Percentiles rank a stretch among this genome's conserved stretches.
Evolutionary conservation across 2,888 invertebrate genomes (phyloP).

Genomic region (Standfussiana lucernea): DNA sequence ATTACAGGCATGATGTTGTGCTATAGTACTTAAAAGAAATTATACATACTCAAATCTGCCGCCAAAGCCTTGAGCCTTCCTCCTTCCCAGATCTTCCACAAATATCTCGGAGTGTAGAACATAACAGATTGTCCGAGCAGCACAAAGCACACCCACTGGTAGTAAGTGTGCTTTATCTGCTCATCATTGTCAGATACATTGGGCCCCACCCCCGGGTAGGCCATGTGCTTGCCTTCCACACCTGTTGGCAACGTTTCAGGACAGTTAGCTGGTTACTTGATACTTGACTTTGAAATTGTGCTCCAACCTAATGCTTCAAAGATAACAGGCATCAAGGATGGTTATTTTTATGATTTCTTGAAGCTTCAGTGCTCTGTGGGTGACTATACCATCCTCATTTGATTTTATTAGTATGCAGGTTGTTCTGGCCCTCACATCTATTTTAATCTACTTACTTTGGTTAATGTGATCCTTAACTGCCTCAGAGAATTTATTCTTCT

Average conservation of each 20-base stretch:
- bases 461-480: not conserved
- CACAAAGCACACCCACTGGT: slow-evolving; percentile 94
- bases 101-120: slow-evolving; percentile 93
- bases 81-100: slow-evolving; percentile 94
- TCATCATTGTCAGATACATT: slow-evolving; percentile 84
- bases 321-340: not conserved
- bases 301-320: not conserved
- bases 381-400: not conserved
- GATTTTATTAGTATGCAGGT: not conserved
- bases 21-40: not conserved
- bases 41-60: slow-evolving; percentile 89
- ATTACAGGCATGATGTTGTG: not conserved
- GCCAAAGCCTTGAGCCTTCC: slow-evolving; percentile 91
- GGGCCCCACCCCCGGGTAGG: slow-evolving; percentile 89
- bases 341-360: not conserved
- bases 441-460: not conserved
- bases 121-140: slow-evolving; percentile 92
- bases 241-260: slow-evolving; percentile 72
- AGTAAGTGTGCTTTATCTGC: slow-evolving; percentile 91
- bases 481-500: not conserved
- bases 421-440: not conserved
- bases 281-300: not conserved
- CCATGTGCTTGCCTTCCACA: slow-evolving; percentile 86
- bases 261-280: not conserved
- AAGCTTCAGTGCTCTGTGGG: not conserved